Evolutionary conservation across 2,113 vertebrate species (phyloP), one percentile per base, ranked within the genome.

Genomic region (Megatriorchis doriae): DNA sequence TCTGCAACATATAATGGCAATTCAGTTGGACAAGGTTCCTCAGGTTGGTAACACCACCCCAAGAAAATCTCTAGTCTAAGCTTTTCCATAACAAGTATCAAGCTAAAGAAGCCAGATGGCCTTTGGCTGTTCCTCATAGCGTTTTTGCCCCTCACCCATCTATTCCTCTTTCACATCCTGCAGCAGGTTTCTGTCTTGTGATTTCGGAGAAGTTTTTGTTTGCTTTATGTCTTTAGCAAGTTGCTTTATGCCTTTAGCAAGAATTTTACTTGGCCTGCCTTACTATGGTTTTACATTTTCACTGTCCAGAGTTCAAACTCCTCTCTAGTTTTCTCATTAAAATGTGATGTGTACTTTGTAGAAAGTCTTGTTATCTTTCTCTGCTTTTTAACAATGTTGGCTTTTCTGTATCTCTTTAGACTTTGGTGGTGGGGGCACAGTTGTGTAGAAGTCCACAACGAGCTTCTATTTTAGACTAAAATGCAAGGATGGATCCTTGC

Each of bases 281-380:
- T 63, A 32, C 22, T 11, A 5, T 2, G 11, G 34, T 27, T 63
- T 65, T 19, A 63, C 34, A 21, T 40, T 65, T 36, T 29, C 58
- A n/a, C 11, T 15, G n/a, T 3, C 20, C 25, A 42, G 14, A 36
- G 34, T 6, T 52, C 48, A 25, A 45, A 34, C 34, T 36, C 29
- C 34, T 59, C 36, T 43, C 59, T 8, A 31, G 21, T 55, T 25
- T 55, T n/a, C 68, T 70, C 81, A 22, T 6, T 50, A 23, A 38
- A 55, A 52, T 7, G 38, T 7, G 14, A 47, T 3, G 0, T 1
- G 7, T 23, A 4, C 29, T 32, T 15, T 22, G 9, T 9, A 36
- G 27, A 11, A 68, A 65, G 11, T 16, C 63, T 16, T 16, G 8
- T 20, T 29, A 23, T 19, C 38, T n/a, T 56, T 15, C 43, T 47